These are phyloP conservation scores for Holacanthus passer DNA, from an alignment of 2,113 vertebrate species.

Conservation along the genomic window DNA sequence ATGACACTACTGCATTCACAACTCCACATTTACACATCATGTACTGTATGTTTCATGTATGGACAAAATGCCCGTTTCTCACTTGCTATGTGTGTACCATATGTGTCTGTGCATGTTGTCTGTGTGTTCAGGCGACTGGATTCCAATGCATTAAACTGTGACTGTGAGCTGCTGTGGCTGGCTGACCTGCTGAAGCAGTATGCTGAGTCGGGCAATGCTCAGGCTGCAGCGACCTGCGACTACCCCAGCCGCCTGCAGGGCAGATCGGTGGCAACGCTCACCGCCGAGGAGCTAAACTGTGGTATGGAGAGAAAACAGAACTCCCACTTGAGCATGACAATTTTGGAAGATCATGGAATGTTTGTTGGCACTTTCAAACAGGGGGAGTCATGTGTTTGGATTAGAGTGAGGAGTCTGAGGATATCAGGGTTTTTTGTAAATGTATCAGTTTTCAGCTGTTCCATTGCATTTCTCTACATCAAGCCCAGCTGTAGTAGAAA, in stretches of 20 bases:
- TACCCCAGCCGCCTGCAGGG: constrained; percentile 93
- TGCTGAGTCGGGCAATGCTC: constrained; percentile 92
- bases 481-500: not conserved
- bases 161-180: constrained; percentile 97
- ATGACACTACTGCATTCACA: not conserved
- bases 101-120: constrained; percentile 39
- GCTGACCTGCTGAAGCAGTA: constrained; percentile 94
- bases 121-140: constrained; percentile 90
- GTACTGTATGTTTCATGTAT: not conserved
- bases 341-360: not conserved
- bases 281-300: constrained; percentile 95
- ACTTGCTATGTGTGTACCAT: not conserved
- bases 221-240: constrained; percentile 96
- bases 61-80: not conserved
- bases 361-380: not conserved
- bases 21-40: not conserved
- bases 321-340: not conserved
- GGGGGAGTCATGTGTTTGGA: not conserved
- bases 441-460: not conserved
- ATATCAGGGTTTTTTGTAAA: not conserved
- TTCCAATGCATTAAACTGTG: constrained; percentile 94
- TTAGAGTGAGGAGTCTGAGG: not conserved
- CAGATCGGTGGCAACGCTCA: constrained; percentile 94
- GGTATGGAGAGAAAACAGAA: constrained; percentile 82
- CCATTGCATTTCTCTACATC: not conserved